Evolutionary conservation across 2,888 invertebrate genomes (phyloP), one percentile per base, ranked within the genome.

Genomic region (Drosophila tanythrix): DNA sequence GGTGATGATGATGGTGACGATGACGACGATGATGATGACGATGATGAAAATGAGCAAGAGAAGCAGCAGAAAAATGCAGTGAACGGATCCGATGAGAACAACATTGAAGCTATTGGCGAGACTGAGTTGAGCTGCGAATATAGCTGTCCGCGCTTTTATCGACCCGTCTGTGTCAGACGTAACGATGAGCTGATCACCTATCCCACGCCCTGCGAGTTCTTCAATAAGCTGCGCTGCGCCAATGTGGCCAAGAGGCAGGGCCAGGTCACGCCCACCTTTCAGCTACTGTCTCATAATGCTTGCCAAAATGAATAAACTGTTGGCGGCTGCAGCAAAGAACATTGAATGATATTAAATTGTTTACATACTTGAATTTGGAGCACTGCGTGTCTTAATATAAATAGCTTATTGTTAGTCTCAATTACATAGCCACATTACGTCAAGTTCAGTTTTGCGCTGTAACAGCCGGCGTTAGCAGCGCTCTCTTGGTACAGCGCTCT

Each of bases 91-190:
- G 21, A 33, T 15, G 21, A 2, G 33, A 36, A 36, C 15, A 69
- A 74, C 8, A 67, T 79, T 5, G 50, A 57, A n/a, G 79, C 48
- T 7, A 52, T 64, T 29, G 78, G 73, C 3, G 81, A 82, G 46
- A 27, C 70, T 6, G 76, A 63, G 46, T 7, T 33, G 15, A 77
- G 62, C 57, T 89, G 87, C 43, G 88, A 82, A 40, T 72, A 75
- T 5, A 82, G 87, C 33, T 88, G 88, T n/a, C 90, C 88, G 1
- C 86, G 88, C 0, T 88, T 81, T n/a, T 88, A 88, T 69, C 83
- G 77, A 0, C 88, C 88, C 7, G 35, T 88, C 5, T 88, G 88
- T 31, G 83, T 63, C 2, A 61, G 64, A 0, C 79, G 83, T 29
- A 59, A 86, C 35, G 75, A 63, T 0, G 27, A 62, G 18, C 53